Evolutionary conservation across 2,113 vertebrate genomes (phyloP), one percentile per base, ranked within the genome.

Genomic region (Salvelinus fontinalis): DNA sequence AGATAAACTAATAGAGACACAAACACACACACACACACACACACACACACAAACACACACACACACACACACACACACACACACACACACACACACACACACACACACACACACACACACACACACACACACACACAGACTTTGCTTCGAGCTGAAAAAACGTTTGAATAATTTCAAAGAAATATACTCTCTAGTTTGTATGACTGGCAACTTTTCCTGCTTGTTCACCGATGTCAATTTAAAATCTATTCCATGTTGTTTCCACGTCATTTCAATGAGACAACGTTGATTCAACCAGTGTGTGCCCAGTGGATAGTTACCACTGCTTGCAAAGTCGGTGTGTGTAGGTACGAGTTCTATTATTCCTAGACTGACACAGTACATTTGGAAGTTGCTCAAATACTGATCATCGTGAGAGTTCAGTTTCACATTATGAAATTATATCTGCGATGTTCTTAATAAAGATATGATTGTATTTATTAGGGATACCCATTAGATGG

Each of bases 191-290:
- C 20, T 29, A n/a, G 70, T 29, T 26, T 29, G 24, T 7, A 72
- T 77, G 75, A 75, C 81, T 79, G 75, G 74, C 83, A 75, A 9
- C 74, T 77, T 75, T 70, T n/a, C 51, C 26, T 44, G 60, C 24
- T 71, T 18, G 29, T 13, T n/a, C 31, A 9, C 39, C 2, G 39
- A 39, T 6, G 34, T 39, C 34, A 39, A 8, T 39, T 7, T 6
- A 39, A 39, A 1, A 9, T 39, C 39, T 39, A 39, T 39, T 39
- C 39, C 39, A 39, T 8, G 2, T 39, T 39, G 34, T 7, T 39
- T 39, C 7, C 6, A 8, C 34, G 7, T 39, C 6, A 39, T 39
- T 39, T 39, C 34, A 39, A 4, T 31, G 29, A 31, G 4, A 31
- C 29, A 31, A 31, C 29, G 29, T 39, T 39, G 34, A 39, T 39